Evolutionary conservation across 2,888 invertebrate species (phyloP).

Genomic region (Stramonita haemastoma): DNA sequence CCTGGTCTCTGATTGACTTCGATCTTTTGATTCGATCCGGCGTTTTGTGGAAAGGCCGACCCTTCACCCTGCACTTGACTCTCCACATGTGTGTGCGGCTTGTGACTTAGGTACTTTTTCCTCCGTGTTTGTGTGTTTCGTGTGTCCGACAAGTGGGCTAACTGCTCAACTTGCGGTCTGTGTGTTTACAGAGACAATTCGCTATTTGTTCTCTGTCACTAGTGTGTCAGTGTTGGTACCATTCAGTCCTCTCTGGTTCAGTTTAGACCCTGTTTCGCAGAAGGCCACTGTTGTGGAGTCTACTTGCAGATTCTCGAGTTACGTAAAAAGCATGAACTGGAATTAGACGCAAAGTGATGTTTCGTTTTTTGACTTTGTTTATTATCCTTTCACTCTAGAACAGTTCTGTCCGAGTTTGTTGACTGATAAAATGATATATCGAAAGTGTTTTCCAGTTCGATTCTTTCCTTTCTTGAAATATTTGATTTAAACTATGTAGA

Average conservation of each 20-base stretch:
- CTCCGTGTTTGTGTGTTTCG: neutral
- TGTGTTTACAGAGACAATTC: neutral
- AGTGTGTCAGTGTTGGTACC: constrained; percentile 6
- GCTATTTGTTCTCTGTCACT: neutral
- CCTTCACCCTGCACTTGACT: neutral
- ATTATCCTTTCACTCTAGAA: neutral
- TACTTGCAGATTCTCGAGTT: constrained; percentile 18
- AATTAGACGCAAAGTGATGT: neutral
- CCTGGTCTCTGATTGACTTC: constrained; percentile 29
- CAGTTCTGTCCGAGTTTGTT: neutral
- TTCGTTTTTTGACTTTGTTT: neutral
- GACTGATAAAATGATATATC: neutral
- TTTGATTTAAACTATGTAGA: neutral
- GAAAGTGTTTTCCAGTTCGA: neutral
- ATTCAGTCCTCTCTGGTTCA: neutral
- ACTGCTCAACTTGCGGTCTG: neutral
- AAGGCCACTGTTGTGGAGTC: neutral
- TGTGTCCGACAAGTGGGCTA: neutral
- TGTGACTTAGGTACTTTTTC: constrained; percentile 23
- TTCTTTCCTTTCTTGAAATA: neutral
- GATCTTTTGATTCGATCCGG: constrained; percentile 35
- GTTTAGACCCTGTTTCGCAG: neutral
- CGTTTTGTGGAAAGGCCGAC: neutral
- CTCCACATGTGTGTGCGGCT: constrained; percentile 33
- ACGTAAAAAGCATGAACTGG: constrained; percentile 13